These are phyloP conservation scores for Martes martes DNA, from an alignment of 2,113 vertebrate species.

Conservation along the genomic window DNA sequence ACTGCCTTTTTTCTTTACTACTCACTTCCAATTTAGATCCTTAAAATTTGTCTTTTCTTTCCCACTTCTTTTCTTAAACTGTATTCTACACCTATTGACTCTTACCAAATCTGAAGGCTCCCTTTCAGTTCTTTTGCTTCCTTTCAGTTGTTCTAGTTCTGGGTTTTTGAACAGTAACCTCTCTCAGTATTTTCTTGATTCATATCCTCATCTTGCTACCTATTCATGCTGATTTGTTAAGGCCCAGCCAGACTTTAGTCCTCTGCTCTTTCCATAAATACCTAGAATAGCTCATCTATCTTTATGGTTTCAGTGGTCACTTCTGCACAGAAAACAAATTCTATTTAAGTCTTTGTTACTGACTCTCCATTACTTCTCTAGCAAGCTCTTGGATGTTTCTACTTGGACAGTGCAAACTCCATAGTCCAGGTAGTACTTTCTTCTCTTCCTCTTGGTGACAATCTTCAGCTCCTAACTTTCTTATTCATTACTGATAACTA, in stretches of 20 bases:
- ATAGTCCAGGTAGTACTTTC: not conserved
- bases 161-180: not conserved
- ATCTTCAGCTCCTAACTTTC: not conserved
- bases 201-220: not conserved
- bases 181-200: not conserved
- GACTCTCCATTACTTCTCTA: not conserved
- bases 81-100: not conserved
- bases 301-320: not conserved
- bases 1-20: not conserved
- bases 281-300: not conserved
- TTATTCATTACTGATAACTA: not conserved
- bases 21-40: not conserved
- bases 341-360: not conserved
- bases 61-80: not conserved
- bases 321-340: not conserved
- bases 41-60: not conserved
- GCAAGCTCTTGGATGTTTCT: not conserved
- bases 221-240: not conserved
- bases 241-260: not conserved
- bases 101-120: not conserved
- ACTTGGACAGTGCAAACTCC: not conserved
- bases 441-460: not conserved
- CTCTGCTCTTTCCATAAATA: not conserved
- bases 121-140: not conserved
- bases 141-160: not conserved